Conservation (phyloP, 2,113 vertebrate genomes). For the Prionailurus viverrinus region DNA sequence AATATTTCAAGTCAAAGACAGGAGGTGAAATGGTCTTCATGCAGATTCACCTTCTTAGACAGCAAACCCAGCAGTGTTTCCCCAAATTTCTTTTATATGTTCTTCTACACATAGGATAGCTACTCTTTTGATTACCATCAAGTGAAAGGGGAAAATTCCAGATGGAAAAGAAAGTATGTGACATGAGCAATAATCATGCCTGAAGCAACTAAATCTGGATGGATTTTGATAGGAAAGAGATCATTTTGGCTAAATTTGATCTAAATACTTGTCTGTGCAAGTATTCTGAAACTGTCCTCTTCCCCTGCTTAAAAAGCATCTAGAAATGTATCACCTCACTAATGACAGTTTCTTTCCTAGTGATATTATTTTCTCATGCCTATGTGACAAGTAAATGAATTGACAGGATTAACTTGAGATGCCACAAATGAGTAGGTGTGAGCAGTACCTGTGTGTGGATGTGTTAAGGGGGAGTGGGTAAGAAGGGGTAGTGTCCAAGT, state of each 20-base stretch:
- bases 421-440: conserved; percentile 32
- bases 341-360: background rate
- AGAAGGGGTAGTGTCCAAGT: background rate
- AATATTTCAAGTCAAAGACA: background rate
- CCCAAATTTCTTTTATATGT: background rate
- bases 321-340: background rate
- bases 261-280: background rate
- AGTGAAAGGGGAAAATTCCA: background rate
- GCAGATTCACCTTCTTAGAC: background rate
- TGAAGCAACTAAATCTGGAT: background rate
- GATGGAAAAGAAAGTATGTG: background rate
- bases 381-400: conserved; percentile 33
- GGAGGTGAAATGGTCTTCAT: background rate
- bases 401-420: conserved; percentile 25
- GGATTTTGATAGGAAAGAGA: background rate
- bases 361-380: background rate
- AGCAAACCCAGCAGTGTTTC: background rate
- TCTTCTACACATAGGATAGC: background rate
- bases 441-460: conserved; percentile 11
- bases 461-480: background rate
- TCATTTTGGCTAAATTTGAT: background rate
- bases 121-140: background rate
- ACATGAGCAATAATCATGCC: background rate
- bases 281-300: background rate
- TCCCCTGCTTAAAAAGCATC: background rate